These are phyloP conservation scores for Sarcophaga peregrina DNA, from an alignment of 1,140 invertebrate genomes.

Conservation along the genomic window DNA sequence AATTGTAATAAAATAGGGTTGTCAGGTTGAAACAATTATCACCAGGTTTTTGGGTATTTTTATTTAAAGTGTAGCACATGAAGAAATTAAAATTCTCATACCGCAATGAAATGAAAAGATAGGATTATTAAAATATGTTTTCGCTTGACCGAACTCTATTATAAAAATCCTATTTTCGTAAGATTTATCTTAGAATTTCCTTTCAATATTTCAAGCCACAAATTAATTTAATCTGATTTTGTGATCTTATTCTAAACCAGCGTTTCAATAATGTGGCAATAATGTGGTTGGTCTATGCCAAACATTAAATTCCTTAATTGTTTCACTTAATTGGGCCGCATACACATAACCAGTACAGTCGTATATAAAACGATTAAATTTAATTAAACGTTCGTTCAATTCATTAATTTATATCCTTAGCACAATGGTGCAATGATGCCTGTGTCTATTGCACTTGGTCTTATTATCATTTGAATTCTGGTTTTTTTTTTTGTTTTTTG, in stretches of 20 bases:
- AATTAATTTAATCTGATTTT: background rate
- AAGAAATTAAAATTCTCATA: too few relatives aligned
- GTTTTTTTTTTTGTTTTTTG: too few relatives aligned
- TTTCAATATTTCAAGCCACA: too few relatives aligned
- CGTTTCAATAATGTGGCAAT: background rate
- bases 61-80: too few relatives aligned
- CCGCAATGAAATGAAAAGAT: too few relatives aligned
- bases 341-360: background rate
- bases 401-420: constrained; percentile 12
- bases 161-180: too few relatives aligned
- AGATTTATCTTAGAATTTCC: too few relatives aligned
- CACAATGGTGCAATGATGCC: background rate
- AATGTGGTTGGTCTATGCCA: background rate
- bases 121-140: too few relatives aligned
- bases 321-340: background rate
- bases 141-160: too few relatives aligned
- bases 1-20: too few relatives aligned
- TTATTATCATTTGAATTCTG: background rate
- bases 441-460: background rate
- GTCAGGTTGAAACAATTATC: too few relatives aligned
- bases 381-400: constrained; percentile 5
- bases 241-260: background rate
- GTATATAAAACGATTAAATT: constrained; percentile 16
- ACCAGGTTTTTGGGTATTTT: too few relatives aligned
- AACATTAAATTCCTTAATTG: background rate